These are phyloP conservation scores for Zonitis immaculata DNA, from an alignment of 2,888 invertebrate genomes.

Conservation along the genomic window DNA sequence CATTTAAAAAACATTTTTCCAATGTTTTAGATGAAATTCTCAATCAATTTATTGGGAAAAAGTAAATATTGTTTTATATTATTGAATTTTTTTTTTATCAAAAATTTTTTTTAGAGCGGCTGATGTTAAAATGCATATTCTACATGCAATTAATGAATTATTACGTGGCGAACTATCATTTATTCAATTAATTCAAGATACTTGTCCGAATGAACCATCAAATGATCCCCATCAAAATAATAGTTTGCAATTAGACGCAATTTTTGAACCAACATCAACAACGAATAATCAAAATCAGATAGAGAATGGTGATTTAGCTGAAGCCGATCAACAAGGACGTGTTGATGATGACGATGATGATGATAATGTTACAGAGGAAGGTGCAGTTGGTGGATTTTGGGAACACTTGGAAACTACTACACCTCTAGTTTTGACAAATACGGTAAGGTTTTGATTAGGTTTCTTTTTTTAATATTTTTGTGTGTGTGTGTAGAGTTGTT, in stretches of 20 bases:
- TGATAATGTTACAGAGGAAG: slow-evolving; percentile 35
- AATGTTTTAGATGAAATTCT: slow-evolving; percentile 46
- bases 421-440: background rate
- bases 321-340: slow-evolving; percentile 75
- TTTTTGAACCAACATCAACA: background rate
- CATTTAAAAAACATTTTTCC: slow-evolving; percentile 49
- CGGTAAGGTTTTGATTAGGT: background rate
- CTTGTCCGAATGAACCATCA: slow-evolving; percentile 42
- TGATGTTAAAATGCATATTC: slow-evolving; percentile 37
- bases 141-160: slow-evolving; percentile 40
- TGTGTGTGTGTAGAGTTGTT: background rate
- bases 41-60: slow-evolving; percentile 47
- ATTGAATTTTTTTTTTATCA: no score
- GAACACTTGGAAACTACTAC: slow-evolving; percentile 21
- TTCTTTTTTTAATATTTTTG: no score
- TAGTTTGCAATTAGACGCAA: slow-evolving; percentile 62
- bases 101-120: slow-evolving; percentile 37
- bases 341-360: slow-evolving; percentile 43
- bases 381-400: slow-evolving; percentile 46
- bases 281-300: slow-evolving; percentile 49
- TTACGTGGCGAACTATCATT: slow-evolving; percentile 41
- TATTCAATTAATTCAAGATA: slow-evolving; percentile 41
- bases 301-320: slow-evolving; percentile 71
- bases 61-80: no score
- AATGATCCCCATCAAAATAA: slow-evolving; percentile 52